phyloP scores from a whole-genome alignment of 2,888 invertebrate species.

The Dyspetes luteomarginatus region DNA sequence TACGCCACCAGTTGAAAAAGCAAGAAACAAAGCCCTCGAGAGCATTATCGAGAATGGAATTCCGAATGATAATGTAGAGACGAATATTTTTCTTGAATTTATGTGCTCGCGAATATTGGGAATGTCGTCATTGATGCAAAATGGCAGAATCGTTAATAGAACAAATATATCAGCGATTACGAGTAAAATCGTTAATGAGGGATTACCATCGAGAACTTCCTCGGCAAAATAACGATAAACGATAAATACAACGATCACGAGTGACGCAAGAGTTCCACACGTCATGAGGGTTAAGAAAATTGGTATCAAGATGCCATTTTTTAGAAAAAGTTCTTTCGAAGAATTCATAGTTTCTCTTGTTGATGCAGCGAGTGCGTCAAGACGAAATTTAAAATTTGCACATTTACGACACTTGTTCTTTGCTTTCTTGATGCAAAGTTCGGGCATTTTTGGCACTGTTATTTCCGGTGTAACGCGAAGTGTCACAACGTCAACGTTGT shows the following conservation, averaged over 20 bases:
- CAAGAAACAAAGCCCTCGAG: slow-evolving; percentile 87
- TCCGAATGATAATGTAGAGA: slow-evolving; percentile 86
- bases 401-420: slow-evolving; percentile 75
- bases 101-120: slow-evolving; percentile 78
- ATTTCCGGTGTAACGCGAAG: slow-evolving; percentile 70
- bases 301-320: slow-evolving; percentile 85
- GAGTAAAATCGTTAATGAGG: slow-evolving; percentile 83
- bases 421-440: slow-evolving; percentile 72
- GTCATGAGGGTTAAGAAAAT: slow-evolving; percentile 88
- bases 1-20: slow-evolving; percentile 88
- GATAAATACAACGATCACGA: slow-evolving; percentile 88
- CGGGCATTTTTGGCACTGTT: slow-evolving; percentile 69
- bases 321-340: slow-evolving; percentile 68
- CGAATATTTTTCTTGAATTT: slow-evolving; percentile 86
- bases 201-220: slow-evolving; percentile 89
- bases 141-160: slow-evolving; percentile 82
- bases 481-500: slow-evolving; percentile 71
- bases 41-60: slow-evolving; percentile 87
- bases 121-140: slow-evolving; percentile 80
- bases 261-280: slow-evolving; percentile 87
- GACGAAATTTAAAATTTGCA: slow-evolving; percentile 73
- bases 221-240: slow-evolving; percentile 87
- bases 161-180: slow-evolving; percentile 82
- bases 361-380: slow-evolving; percentile 11
- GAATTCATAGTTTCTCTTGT: slow-evolving; percentile 17